Evolutionary conservation across 1,140 invertebrate genomes (phyloP), one percentile per base, ranked within the genome.

Genomic region (Tribolium madens): DNA sequence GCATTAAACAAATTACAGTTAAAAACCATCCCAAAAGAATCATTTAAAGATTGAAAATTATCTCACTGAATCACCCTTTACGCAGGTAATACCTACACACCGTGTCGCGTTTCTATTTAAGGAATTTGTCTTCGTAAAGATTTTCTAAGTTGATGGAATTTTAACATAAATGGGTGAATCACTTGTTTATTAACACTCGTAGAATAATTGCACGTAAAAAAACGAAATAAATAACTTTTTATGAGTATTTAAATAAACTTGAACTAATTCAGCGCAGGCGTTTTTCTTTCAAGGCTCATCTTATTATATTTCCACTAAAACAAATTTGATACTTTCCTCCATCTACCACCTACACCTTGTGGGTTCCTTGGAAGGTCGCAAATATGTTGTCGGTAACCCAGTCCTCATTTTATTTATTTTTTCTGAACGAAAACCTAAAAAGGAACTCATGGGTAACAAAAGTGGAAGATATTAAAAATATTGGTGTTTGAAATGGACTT

Each of bases 21-120:
- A 50, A 50, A 42, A 50, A 50, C 48, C 13, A 17, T 14, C 48
- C 48, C 13, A 50, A 50, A 50, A 50, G 10, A 15, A 17, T 15
- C 6, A 50, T 17, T 50, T 12, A 1, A 50, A 50, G 4, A 17
- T 17, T 50, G 13, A 12, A 15, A 50, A 50, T 50, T 50, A 50
- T 50, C 2, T 50, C 3, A 50, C 26, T 64, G 57, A 64, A 33
- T 64, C 57, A 64, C 57, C 57, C 57, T 64, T 64, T n/a, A 64
- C 57, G 3, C 9, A 31, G 18, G 18, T 26, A 60, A 64, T 33
- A 33, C 31, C 57, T 64, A 64, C 52, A 17, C 17, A 57, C 53
- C 9, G 13, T 33, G 12, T 12, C 9, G 12, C 21, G 26, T 64
- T 33, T 14, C 57, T 14, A 64, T 64, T 64, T 64, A 64, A 64